Conservation (phyloP, 2,888 invertebrate species). For the Xanthia togata region DNA sequence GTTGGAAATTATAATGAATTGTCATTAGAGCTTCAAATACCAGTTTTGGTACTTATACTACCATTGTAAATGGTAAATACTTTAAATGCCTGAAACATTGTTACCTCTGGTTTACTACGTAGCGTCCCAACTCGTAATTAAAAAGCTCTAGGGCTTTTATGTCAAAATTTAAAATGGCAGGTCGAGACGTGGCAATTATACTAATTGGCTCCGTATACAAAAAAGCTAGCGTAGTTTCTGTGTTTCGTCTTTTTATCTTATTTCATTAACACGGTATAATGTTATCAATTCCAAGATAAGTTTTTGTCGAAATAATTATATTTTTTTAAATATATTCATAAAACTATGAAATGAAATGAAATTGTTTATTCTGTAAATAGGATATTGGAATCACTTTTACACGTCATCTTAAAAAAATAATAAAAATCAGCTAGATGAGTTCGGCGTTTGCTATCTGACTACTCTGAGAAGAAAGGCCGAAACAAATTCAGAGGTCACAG, state of each 20-base stretch:
- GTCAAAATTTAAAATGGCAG: slow-evolving; percentile 47
- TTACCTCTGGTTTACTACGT: slow-evolving; percentile 28
- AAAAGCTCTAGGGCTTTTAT: slow-evolving; percentile 45
- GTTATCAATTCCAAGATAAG: not conserved
- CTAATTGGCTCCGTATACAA: slow-evolving; percentile 50
- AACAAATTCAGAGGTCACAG: too few relatives aligned
- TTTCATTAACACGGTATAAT: too few relatives aligned
- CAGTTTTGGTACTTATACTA: not conserved
- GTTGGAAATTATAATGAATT: slow-evolving; percentile 23
- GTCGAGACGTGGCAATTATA: slow-evolving; percentile 47
- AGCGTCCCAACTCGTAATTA: slow-evolving; percentile 48
- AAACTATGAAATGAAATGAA: too few relatives aligned
- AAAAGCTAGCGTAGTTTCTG: slow-evolving; percentile 23
- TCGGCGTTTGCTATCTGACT: too few relatives aligned
- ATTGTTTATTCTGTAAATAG: too few relatives aligned
- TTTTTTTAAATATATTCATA: not conserved
- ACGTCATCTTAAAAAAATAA: too few relatives aligned
- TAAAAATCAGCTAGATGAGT: too few relatives aligned
- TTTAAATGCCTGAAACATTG: slow-evolving; percentile 45
- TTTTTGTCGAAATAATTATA: not conserved
- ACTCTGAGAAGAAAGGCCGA: too few relatives aligned
- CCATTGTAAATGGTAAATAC: slow-evolving; percentile 39
- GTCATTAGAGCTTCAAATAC: slow-evolving; percentile 33
- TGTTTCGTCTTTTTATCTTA: not conserved
- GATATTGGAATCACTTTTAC: too few relatives aligned